Evolutionary conservation across 2,888 invertebrate species (phyloP), one percentile per base, ranked within the genome.

Genomic region (Patella ulyssiponensis): DNA sequence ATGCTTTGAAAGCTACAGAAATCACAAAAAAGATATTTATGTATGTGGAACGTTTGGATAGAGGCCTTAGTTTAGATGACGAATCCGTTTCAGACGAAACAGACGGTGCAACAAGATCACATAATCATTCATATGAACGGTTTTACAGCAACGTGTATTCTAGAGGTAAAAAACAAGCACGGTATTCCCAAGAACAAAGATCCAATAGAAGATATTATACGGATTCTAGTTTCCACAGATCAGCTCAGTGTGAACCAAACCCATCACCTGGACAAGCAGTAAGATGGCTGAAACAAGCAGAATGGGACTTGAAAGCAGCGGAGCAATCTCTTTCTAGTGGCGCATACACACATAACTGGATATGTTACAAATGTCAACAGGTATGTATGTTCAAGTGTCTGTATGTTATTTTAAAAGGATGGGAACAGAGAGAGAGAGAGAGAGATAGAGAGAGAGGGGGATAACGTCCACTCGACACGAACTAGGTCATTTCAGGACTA

Each of bases 361-460:
- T 70, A 4, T 77, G 77, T 27, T 77, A 73, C 33, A 73, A 69
- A 23, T 69, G 69, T 54, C 73, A 77, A n/a, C 77, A 77, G 77
- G 77, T 77, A 44, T 44, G 44, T 44, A 44, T 44, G 44, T 44
- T 9, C 44, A 44, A 9, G 44, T 44, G 44, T 44, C 44, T 44
- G 9, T 44, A 44, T 44, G 44, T 44, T 33, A 33, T 27, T 27
- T 27, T 27, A 27, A 27, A 44, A 44, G 44, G 9, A 44, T 44
- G 44, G 9, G 9, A 44, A 44, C 44, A 44, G 9, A 27, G 27
- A 27, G 27, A 27, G 3, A 27, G 27, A 27, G 27, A 27, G 27
- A n/a, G n/a, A 44, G 9, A 27, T 2, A 27, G 27, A 27, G 3
- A 27, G 27, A 27, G 27, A 27, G 27, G n/a, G n/a, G n/a, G n/a